A percentile compares a stretch with the other conserved stretches of the same genome.
phyloP scores from a whole-genome alignment of 2,797 vertebrate genomes.

The Steatocranus sp. region DNA sequence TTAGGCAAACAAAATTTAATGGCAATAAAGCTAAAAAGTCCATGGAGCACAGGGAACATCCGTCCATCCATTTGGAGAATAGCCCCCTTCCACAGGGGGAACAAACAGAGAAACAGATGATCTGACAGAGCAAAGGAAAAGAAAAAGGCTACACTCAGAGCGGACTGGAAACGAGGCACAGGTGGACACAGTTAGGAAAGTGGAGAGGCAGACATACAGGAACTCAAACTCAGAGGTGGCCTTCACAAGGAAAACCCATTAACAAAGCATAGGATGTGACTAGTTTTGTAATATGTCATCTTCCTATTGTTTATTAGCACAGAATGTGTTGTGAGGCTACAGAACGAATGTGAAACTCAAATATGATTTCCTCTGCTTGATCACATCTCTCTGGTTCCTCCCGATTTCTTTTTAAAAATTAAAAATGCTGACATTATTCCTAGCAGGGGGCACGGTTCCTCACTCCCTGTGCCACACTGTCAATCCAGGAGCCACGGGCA shows the following conservation, averaged over 20 bases:
- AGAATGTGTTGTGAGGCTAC: background rate
- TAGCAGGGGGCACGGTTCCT: slow-evolving; percentile 22
- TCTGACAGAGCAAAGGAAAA: background rate
- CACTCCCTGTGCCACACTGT: slow-evolving; percentile 23
- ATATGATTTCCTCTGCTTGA: slow-evolving; percentile 3
- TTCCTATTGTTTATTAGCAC: background rate
- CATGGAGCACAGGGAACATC: background rate
- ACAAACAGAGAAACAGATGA: background rate
- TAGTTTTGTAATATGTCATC: background rate
- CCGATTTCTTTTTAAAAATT: slow-evolving; percentile 9
- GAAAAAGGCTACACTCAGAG: background rate
- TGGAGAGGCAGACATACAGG: background rate
- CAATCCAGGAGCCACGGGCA: slow-evolving; percentile 19
- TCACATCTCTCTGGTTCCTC: background rate
- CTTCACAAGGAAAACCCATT: background rate
- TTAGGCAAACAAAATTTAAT: background rate
- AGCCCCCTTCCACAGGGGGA: background rate
- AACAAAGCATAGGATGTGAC: background rate
- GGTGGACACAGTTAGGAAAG: background rate
- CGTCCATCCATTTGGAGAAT: background rate
- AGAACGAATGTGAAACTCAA: background rate
- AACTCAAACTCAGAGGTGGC: background rate
- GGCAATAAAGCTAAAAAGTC: background rate
- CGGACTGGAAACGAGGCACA: background rate
- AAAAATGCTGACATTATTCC: slow-evolving; percentile 49